Percentiles rank a stretch among this genome's conserved stretches.
Conservation (phyloP, 2,888 invertebrate genomes). For the Thumatha senex region DNA sequence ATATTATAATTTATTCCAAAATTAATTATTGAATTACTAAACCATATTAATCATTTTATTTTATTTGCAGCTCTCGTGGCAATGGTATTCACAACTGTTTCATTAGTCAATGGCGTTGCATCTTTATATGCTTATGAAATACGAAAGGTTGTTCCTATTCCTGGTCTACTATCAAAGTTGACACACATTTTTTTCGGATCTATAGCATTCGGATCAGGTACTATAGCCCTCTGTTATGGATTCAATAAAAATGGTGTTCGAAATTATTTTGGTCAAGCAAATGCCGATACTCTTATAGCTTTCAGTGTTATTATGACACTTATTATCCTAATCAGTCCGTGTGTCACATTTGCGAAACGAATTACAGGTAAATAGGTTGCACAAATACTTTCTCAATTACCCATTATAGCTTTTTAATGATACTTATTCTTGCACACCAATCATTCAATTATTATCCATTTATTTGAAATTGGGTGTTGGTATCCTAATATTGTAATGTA, state of each 20-base stretch:
- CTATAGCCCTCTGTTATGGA: slow-evolving; percentile 54
- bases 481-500: too few species aligned
- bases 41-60: not conserved
- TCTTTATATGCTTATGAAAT: slow-evolving; percentile 58
- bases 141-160: slow-evolving; percentile 47
- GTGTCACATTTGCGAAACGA: slow-evolving; percentile 40
- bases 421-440: too few species aligned
- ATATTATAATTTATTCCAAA: too few species aligned
- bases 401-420: too few species aligned
- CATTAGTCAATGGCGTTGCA: slow-evolving; percentile 56
- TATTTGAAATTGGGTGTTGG: too few species aligned
- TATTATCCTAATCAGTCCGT: slow-evolving; percentile 51
- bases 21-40: too few species aligned
- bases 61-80: slow-evolving; percentile 55
- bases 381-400: too few species aligned
- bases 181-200: slow-evolving; percentile 60
- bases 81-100: slow-evolving; percentile 54
- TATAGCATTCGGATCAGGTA: slow-evolving; percentile 45
- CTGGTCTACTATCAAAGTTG: slow-evolving; percentile 53
- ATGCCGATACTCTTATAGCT: slow-evolving; percentile 44
- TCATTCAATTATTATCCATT: too few species aligned
- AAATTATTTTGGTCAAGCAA: slow-evolving; percentile 35
- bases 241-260: slow-evolving; percentile 51
- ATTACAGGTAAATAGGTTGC: not conserved
- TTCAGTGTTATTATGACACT: slow-evolving; percentile 36